Percentiles rank a stretch among this genome's conserved stretches.
These are phyloP conservation scores for Belgica antarctica DNA, from an alignment of 2,888 invertebrate genomes.

Conservation along the genomic window DNA sequence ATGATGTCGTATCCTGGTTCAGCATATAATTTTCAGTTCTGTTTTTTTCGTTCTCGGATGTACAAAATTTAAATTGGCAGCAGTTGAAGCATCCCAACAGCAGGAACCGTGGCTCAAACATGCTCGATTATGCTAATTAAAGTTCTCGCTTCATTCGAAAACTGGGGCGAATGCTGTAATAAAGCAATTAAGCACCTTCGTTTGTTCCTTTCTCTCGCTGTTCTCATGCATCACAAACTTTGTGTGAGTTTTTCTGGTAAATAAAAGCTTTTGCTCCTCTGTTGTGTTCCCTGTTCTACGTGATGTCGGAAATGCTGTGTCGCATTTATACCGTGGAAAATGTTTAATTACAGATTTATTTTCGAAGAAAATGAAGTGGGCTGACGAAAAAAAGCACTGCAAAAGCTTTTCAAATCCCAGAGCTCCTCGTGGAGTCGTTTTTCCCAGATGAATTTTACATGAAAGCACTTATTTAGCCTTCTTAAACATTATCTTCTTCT, in stretches of 20 bases:
- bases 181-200: constrained; percentile 41
- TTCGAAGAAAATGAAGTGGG: not conserved
- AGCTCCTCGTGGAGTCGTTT: too few relatives aligned
- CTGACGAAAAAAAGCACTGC: too few relatives aligned
- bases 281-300: too few relatives aligned
- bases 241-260: not conserved
- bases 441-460: not conserved
- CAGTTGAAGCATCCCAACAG: not conserved
- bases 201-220: not conserved
- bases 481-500: not conserved
- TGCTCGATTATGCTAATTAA: constrained; percentile 35
- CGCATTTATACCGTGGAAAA: constrained; percentile 7
- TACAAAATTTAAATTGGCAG: not conserved
- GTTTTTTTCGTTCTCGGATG: not conserved
- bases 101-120: too few relatives aligned
- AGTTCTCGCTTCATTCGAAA: too few relatives aligned
- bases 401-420: too few relatives aligned
- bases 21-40: not conserved
- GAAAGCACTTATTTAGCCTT: not conserved
- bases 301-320: not conserved
- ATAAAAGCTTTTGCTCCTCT: not conserved
- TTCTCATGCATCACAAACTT: too few relatives aligned
- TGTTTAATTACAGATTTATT: not conserved
- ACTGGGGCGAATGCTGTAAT: constrained; percentile 27
- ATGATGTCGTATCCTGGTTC: too few relatives aligned